Evolutionary conservation across 2,888 invertebrate species (phyloP).

Genomic region (Horisme vitalbata): DNA sequence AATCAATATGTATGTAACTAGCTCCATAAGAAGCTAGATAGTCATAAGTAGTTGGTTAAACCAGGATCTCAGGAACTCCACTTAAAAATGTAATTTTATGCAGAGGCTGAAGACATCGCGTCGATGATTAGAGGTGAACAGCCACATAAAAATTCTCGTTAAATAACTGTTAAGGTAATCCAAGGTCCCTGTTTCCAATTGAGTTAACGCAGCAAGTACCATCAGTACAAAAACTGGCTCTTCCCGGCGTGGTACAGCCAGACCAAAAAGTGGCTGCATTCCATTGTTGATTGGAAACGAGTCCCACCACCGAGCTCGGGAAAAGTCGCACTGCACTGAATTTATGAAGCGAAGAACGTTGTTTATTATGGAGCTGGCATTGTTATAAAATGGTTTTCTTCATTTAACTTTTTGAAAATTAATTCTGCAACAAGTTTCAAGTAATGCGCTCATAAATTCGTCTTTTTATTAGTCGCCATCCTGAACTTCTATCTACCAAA

Average conservation of each 20-base stretch:
- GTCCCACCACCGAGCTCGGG: conserved; percentile 64
- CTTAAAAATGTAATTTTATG: conserved; percentile 1
- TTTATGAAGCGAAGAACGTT: conserved; percentile 42
- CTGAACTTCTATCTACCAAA: too few relatives aligned
- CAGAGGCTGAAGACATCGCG: conserved; percentile 1
- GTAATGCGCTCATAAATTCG: too few relatives aligned
- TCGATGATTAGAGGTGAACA: conserved; percentile 24
- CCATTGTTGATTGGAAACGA: conserved; percentile 78
- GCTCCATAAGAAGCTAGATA: too few relatives aligned
- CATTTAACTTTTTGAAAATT: too few relatives aligned
- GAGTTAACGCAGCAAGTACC: conserved; percentile 47
- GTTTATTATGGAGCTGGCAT: conserved; percentile 52
- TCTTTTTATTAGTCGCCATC: too few relatives aligned
- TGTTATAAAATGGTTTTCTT: conserved; percentile 6
- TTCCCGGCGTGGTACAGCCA: conserved; percentile 50
- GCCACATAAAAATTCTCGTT: conserved; percentile 33
- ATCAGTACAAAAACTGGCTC: conserved; percentile 62
- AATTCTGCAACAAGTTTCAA: too few relatives aligned
- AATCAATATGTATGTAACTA: too few relatives aligned
- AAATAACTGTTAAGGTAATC: conserved; percentile 53
- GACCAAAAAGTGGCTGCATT: conserved; percentile 75
- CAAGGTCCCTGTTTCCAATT: conserved; percentile 55
- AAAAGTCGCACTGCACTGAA: conserved; percentile 61
- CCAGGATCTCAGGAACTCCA: not conserved
- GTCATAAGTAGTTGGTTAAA: too few relatives aligned